Conservation (phyloP, 2,113 vertebrate species). For the Myrmecobius fasciatus region DNA sequence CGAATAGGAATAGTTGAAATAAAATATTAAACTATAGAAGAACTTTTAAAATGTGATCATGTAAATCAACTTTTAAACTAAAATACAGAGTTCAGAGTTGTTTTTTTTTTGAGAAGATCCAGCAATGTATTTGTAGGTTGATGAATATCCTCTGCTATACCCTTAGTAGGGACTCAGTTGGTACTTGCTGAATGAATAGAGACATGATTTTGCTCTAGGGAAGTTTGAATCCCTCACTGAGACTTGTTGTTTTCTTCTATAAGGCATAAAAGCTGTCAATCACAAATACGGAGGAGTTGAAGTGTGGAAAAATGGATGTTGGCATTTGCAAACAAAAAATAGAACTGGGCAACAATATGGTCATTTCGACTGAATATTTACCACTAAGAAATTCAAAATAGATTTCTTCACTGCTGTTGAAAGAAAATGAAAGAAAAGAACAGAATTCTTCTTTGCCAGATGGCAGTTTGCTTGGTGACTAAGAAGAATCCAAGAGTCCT, state of each 20-base stretch:
- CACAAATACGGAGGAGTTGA: constrained; percentile 1
- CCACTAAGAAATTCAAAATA: background rate
- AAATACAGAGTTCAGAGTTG: background rate
- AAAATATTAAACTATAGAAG: background rate
- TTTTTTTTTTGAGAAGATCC: background rate
- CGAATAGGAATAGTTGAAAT: background rate
- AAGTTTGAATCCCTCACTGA: background rate
- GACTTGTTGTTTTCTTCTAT: background rate
- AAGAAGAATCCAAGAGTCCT: background rate
- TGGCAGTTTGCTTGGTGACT: background rate
- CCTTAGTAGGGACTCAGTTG: background rate
- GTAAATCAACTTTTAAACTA: background rate
- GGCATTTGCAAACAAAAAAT: constrained; percentile 2
- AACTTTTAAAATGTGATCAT: background rate
- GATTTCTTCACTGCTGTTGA: background rate
- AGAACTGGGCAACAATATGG: background rate
- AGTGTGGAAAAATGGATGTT: background rate
- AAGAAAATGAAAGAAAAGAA: constrained; percentile 1
- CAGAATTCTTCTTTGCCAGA: background rate
- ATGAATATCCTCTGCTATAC: background rate
- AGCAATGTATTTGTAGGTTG: background rate
- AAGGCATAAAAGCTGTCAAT: background rate
- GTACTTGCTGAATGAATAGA: background rate
- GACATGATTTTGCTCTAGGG: background rate
- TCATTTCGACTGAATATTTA: constrained; percentile 1